These are phyloP conservation scores for Pseudoatta argentina DNA, from an alignment of 1,140 invertebrate genomes.

Conservation along the genomic window DNA sequence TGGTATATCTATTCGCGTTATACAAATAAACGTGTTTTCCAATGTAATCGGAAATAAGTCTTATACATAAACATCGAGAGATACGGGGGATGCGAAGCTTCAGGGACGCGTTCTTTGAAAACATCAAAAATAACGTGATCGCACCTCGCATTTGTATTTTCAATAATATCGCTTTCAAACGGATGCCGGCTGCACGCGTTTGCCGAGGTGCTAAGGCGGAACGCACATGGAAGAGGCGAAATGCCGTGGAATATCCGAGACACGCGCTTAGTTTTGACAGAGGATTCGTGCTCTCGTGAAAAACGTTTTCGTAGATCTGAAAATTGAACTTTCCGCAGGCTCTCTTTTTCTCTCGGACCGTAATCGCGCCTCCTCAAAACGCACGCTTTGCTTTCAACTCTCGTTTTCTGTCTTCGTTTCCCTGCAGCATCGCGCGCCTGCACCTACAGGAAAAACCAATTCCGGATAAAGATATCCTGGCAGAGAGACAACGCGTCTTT, in stretches of 20 bases:
- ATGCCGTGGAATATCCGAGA: conserved; percentile 34
- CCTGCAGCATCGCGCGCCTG: background rate
- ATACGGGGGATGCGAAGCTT: background rate
- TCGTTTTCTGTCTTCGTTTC: conserved; percentile 5
- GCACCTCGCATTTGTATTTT: background rate
- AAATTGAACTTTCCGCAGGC: conserved; percentile 61
- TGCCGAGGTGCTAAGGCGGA: background rate
- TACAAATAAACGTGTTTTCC: background rate
- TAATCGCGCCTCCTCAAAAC: conserved; percentile 63
- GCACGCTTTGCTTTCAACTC: conserved; percentile 54
- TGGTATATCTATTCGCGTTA: background rate
- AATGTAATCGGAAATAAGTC: conserved; percentile 26
- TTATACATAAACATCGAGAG: background rate
- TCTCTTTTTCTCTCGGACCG: conserved; percentile 16
- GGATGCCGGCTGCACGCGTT: conserved; percentile 13
- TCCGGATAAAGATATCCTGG: conserved; percentile 67
- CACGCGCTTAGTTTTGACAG: conserved; percentile 47
- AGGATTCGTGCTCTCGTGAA: conserved; percentile 54
- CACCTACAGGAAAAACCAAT: conserved; percentile 65
- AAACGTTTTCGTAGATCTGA: conserved; percentile 64
- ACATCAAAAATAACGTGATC: conserved; percentile 47
- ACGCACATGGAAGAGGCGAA: background rate
- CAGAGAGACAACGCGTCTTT: conserved; percentile 57
- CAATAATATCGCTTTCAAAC: conserved; percentile 52
- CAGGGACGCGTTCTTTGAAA: conserved; percentile 10